These are phyloP conservation scores for Eidolon helvum DNA, from an alignment of 2,113 vertebrate genomes.

Conservation along the genomic window DNA sequence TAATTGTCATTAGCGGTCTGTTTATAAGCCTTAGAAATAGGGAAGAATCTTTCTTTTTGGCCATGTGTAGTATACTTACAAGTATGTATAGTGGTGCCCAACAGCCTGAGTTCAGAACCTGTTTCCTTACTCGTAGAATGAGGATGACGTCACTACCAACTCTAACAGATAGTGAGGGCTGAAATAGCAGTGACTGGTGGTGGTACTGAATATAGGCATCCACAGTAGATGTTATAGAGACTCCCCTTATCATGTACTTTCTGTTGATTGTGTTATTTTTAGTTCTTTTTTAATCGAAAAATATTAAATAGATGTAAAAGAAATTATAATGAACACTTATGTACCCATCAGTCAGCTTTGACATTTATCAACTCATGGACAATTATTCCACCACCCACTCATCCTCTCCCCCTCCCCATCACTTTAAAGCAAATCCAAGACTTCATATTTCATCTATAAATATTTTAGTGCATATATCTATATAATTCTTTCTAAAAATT, in stretches of 20 bases:
- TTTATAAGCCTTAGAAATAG: neutral
- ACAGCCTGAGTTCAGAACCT: neutral
- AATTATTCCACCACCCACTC: neutral
- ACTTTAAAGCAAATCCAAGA: neutral
- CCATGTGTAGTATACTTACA: neutral
- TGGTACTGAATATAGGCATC: neutral
- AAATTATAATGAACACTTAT: neutral
- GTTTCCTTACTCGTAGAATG: neutral
- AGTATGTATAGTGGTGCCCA: neutral
- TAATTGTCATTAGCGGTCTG: neutral
- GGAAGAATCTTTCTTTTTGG: neutral
- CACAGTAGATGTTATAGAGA: neutral
- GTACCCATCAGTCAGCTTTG: neutral
- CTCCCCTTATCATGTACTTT: neutral
- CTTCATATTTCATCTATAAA: neutral
- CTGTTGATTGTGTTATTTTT: neutral
- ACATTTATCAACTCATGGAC: neutral
- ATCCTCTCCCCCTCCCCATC: neutral
- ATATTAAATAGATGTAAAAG: neutral
- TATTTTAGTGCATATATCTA: neutral
- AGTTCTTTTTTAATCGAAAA: neutral
- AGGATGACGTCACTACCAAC: neutral
- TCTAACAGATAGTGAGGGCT: neutral
- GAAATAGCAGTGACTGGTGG: neutral
- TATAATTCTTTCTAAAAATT: constrained; percentile 19